Conservation (phyloP, 2,797 vertebrate species). For the Tapirus indicus region DNA sequence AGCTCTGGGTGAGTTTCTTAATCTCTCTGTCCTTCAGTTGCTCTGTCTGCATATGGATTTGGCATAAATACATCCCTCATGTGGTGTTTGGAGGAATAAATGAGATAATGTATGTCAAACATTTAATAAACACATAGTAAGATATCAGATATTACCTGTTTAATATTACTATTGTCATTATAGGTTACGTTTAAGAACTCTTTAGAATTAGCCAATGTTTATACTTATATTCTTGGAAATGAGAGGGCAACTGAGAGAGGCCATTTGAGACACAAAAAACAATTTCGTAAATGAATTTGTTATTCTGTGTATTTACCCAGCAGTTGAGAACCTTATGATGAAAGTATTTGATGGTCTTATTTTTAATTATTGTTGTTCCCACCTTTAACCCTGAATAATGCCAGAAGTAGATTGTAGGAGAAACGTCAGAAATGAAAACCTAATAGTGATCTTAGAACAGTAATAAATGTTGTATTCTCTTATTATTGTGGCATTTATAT, state of each 20-base stretch:
- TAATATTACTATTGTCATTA: conserved; percentile 30
- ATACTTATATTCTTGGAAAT: conserved; percentile 37
- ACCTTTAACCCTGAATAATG: conserved; percentile 30
- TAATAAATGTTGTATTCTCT: conserved; percentile 38
- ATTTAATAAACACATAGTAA: background rate
- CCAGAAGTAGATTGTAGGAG: background rate
- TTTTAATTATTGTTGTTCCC: conserved; percentile 53
- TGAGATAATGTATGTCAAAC: background rate
- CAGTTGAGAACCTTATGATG: background rate
- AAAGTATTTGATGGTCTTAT: conserved; percentile 13
- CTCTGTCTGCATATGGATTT: background rate
- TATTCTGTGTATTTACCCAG: conserved; percentile 44
- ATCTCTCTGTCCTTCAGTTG: conserved; percentile 8
- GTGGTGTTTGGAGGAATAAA: background rate
- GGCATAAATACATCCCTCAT: background rate
- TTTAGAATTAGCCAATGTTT: conserved; percentile 2
- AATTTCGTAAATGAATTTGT: conserved; percentile 37
- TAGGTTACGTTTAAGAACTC: conserved; percentile 31
- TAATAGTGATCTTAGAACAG: background rate
- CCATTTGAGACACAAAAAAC: conserved; percentile 33
- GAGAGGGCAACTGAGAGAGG: conserved; percentile 33
- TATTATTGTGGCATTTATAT: conserved; percentile 45
- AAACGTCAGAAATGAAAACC: conserved; percentile 59
- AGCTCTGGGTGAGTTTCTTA: background rate
- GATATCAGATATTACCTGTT: conserved; percentile 38